phyloP scores from a whole-genome alignment of 2,113 vertebrate genomes.

The Cygnus buccinator region DNA sequence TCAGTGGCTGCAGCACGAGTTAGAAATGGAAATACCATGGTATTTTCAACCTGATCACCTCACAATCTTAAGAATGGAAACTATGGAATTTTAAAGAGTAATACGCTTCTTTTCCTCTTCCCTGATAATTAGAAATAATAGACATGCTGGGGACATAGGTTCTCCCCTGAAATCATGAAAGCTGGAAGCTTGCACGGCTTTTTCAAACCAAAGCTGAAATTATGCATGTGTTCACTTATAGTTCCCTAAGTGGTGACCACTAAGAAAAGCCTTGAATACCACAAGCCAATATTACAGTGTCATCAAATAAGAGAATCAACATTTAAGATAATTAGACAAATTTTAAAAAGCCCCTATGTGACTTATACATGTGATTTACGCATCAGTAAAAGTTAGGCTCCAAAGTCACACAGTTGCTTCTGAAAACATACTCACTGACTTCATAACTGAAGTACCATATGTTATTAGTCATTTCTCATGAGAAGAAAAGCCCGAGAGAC shows the following conservation, averaged over 20 bases:
- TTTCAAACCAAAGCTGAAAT: conserved; percentile 12
- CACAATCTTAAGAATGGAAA: neutral
- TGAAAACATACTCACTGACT: conserved; percentile 37
- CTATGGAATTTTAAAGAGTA: neutral
- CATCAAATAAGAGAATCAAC: neutral
- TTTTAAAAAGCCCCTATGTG: neutral
- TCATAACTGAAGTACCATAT: conserved; percentile 28
- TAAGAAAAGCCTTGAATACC: neutral
- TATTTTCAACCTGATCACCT: neutral
- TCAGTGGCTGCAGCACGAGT: neutral
- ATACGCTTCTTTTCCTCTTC: neutral
- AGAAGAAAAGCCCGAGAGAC: conserved; percentile 53
- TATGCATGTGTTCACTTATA: neutral
- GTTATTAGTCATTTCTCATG: conserved; percentile 49
- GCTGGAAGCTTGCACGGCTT: neutral
- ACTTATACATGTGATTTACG: neutral
- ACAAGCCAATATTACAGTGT: neutral
- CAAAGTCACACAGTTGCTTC: conserved; percentile 1
- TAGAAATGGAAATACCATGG: neutral
- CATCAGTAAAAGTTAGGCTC: conserved; percentile 4
- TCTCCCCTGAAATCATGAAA: neutral
- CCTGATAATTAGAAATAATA: neutral
- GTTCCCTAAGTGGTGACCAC: neutral
- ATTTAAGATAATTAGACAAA: neutral
- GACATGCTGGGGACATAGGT: neutral